These are phyloP conservation scores for Coregonus clupeaformis DNA, from an alignment of 2,113 vertebrate genomes.

Conservation along the genomic window DNA sequence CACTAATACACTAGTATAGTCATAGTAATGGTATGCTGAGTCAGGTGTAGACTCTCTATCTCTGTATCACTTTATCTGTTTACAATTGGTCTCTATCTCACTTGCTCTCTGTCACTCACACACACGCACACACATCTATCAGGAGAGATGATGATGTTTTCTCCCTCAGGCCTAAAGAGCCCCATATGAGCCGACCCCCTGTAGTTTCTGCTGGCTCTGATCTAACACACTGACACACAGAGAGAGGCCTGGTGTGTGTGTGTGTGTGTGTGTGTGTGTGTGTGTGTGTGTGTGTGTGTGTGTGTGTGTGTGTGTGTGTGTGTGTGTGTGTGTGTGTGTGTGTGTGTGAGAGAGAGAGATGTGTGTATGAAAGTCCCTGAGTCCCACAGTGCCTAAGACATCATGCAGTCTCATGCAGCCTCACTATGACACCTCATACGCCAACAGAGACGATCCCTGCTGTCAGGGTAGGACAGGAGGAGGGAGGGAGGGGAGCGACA, in stretches of 20 bases:
- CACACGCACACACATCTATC: no score
- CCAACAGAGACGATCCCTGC: constrained; percentile 9
- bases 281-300: constrained; percentile 19
- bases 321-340: constrained; percentile 16
- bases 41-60: background rate
- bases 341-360: constrained; percentile 17
- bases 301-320: background rate
- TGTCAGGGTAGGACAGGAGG: background rate
- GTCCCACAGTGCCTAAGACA: no score
- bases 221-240: no score
- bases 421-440: constrained; percentile 48
- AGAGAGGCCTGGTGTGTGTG: no score
- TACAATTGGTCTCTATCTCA: background rate
- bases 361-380: no score
- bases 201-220: background rate
- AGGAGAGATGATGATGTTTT: no score
- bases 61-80: constrained; percentile 1
- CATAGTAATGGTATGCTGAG: no score
- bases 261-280: background rate
- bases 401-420: constrained; percentile 36
- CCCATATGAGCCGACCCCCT: background rate
- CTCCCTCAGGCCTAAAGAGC: no score
- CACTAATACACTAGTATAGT: no score
- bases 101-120: background rate
- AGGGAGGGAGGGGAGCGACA: background rate